phyloP scores from a whole-genome alignment of 2,888 invertebrate genomes.

The Aporophyla nigra region DNA sequence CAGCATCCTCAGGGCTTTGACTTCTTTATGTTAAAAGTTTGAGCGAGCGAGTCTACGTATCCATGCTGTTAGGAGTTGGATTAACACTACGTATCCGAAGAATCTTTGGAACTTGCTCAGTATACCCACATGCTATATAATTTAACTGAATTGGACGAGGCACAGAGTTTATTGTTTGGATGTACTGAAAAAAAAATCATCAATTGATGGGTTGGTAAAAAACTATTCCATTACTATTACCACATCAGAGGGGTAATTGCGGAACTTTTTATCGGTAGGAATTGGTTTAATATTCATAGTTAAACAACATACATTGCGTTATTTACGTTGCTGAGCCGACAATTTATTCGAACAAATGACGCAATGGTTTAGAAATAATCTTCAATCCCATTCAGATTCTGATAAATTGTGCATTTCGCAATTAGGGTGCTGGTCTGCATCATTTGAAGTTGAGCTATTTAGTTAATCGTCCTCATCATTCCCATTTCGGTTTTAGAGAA shows the following conservation, averaged over 20 bases:
- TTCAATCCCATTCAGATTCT: too few relatives aligned
- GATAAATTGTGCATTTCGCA: too few relatives aligned
- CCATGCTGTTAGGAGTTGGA: conserved; percentile 41
- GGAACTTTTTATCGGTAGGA: too few relatives aligned
- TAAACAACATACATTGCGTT: too few relatives aligned
- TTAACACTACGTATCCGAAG: conserved; percentile 36
- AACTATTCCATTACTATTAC: conserved; percentile 9
- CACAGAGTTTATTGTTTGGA: conserved; percentile 14
- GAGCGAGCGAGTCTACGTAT: conserved; percentile 25
- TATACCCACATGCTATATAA: conserved; percentile 49
- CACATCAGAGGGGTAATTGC: too few relatives aligned
- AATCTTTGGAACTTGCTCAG: conserved; percentile 50
- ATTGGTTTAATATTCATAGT: too few relatives aligned
- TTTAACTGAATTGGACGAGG: conserved; percentile 38
- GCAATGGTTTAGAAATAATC: too few relatives aligned
- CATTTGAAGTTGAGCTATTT: conserved; percentile 25
- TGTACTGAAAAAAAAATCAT: not conserved
- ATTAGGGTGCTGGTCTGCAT: conserved; percentile 26
- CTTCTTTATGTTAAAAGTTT: conserved; percentile 48
- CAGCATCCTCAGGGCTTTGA: conserved; percentile 42
- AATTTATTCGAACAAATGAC: too few relatives aligned
- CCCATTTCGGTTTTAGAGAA: conserved; percentile 6
- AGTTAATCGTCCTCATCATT: conserved; percentile 14
- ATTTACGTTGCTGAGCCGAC: too few relatives aligned
- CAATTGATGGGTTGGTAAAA: conserved; percentile 15